Percentiles rank a stretch among this genome's conserved stretches.
These are phyloP conservation scores for Zele albiditarsus DNA, from an alignment of 2,888 invertebrate genomes.

Conservation along the genomic window DNA sequence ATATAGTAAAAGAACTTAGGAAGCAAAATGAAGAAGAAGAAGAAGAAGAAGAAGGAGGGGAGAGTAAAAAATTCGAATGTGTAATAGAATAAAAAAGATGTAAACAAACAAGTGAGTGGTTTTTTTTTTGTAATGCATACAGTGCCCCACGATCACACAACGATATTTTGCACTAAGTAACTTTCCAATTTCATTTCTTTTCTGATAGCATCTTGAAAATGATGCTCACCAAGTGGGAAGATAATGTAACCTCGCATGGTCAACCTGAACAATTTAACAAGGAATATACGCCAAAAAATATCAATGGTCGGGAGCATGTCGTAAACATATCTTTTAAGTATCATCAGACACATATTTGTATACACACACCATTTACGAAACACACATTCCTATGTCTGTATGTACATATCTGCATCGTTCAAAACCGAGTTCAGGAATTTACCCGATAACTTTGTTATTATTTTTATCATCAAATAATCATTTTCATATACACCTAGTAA, in stretches of 20 bases:
- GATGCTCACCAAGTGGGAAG: slow-evolving; percentile 18
- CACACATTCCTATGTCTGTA: not conserved
- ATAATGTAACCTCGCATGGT: slow-evolving; percentile 32
- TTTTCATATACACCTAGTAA: slow-evolving; percentile 3
- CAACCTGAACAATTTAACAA: slow-evolving; percentile 24
- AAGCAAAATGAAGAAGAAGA: not conserved
- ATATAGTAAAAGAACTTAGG: not conserved
- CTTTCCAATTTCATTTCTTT: slow-evolving; percentile 35
- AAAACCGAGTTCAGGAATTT: not conserved
- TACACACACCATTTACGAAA: not conserved
- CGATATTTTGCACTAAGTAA: slow-evolving; percentile 32
- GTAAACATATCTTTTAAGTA: slow-evolving; percentile 36
- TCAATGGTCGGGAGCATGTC: slow-evolving; percentile 18
- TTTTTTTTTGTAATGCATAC: slow-evolving; percentile 12
- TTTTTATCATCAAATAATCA: not conserved
- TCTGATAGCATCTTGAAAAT: slow-evolving; percentile 33
- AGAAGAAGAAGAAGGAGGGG: not conserved
- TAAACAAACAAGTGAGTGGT: not conserved
- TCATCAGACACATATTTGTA: slow-evolving; percentile 11
- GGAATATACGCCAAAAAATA: slow-evolving; percentile 13
- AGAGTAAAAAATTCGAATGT: not conserved
- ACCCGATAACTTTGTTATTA: not conserved
- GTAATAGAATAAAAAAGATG: not conserved
- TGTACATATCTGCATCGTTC: not conserved
- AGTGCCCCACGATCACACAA: slow-evolving; percentile 16